These are phyloP conservation scores for Oryzaephilus surinamensis DNA, from an alignment of 1,140 invertebrate genomes.

Conservation along the genomic window DNA sequence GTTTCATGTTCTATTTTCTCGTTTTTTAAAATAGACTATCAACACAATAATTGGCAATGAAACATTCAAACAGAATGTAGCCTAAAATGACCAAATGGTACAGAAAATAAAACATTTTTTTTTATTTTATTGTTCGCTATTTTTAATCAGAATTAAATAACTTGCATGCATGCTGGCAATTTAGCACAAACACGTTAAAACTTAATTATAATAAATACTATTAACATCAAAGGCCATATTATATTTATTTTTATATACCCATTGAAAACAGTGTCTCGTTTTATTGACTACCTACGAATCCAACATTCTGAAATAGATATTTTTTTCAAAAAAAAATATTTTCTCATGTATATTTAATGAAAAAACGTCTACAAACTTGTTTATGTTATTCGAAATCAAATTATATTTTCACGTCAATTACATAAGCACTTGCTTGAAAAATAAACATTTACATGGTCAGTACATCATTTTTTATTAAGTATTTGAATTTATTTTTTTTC, in stretches of 20 bases:
- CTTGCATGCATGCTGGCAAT: too few species aligned
- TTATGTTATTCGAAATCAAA: too few species aligned
- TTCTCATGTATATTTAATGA: not conserved
- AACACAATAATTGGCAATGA: too few species aligned
- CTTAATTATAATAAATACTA: not conserved
- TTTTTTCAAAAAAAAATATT: not conserved
- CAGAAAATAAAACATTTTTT: too few species aligned
- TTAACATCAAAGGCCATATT: not conserved
- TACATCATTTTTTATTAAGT: slow-evolving; percentile 2
- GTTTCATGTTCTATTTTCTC: not conserved
- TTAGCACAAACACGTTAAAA: too few species aligned
- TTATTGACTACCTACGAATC: not conserved
- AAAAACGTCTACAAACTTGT: not conserved
- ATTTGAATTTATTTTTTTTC: slow-evolving; percentile 12
- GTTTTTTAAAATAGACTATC: too few species aligned
- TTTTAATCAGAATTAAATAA: too few species aligned
- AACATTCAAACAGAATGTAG: too few species aligned
- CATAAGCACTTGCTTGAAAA: not conserved
- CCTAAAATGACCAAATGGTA: too few species aligned
- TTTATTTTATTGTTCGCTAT: too few species aligned
- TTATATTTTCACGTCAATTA: not conserved
- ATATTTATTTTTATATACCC: not conserved
- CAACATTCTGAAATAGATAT: not conserved
- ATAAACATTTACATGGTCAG: slow-evolving; percentile 5
- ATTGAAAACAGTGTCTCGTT: not conserved